These are phyloP conservation scores for Malurus melanocephalus DNA, from an alignment of 2,113 vertebrate species.

Conservation along the genomic window DNA sequence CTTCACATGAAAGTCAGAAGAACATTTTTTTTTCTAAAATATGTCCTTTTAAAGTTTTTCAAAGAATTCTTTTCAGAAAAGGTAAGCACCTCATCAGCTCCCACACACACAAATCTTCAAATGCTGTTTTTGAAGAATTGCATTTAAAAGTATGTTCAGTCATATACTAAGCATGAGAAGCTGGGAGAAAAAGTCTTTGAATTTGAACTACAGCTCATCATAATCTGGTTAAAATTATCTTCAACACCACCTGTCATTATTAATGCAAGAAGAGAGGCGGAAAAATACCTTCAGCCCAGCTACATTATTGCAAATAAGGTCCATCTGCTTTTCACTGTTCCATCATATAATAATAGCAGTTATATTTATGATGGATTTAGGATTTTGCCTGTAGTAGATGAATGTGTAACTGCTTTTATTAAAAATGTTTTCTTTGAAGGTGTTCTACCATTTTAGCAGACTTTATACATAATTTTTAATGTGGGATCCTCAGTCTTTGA, in stretches of 20 bases:
- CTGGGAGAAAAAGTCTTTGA: constrained; percentile 52
- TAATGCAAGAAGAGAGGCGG: constrained; percentile 49
- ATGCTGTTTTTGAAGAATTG: constrained; percentile 65
- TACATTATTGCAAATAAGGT: not conserved
- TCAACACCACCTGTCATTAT: constrained; percentile 69
- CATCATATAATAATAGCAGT: constrained; percentile 23
- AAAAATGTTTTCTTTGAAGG: constrained; percentile 42
- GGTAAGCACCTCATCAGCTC: constrained; percentile 63
- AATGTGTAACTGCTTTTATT: constrained; percentile 34
- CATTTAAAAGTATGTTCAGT: constrained; percentile 70
- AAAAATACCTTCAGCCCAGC: constrained; percentile 38
- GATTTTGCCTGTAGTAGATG: not conserved
- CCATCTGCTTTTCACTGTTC: constrained; percentile 13
- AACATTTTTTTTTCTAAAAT: constrained; percentile 41
- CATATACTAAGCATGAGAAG: constrained; percentile 50
- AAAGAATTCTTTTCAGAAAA: constrained; percentile 62
- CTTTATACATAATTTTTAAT: not conserved
- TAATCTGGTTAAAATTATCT: constrained; percentile 78
- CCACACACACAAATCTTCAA: constrained; percentile 54
- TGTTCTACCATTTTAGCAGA: constrained; percentile 12
- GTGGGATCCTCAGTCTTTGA: constrained; percentile 26
- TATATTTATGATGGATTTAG: constrained; percentile 35
- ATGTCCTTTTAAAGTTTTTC: constrained; percentile 57
- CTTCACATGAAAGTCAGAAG: constrained; percentile 45
- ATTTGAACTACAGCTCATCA: constrained; percentile 61